Evolutionary conservation across 2,888 invertebrate species (phyloP).

Genomic region (Marronus borbonicus): DNA sequence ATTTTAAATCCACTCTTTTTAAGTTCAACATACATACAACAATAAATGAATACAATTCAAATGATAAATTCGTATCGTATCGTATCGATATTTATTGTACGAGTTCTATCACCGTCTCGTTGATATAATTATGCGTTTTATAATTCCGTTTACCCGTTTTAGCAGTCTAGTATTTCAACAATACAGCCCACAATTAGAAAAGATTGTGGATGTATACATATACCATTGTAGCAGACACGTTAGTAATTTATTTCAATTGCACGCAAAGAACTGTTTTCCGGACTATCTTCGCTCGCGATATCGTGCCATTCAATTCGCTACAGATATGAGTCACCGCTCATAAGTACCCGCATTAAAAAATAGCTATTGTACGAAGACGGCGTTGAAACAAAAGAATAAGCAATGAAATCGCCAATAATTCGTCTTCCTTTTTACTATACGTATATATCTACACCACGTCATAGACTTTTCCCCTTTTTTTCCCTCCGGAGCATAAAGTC

Average conservation of each 20-base stretch:
- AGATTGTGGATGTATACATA: neutral
- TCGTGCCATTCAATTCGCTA: neutral
- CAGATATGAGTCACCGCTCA: slow-evolving; percentile 26
- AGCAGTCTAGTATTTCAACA: neutral
- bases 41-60: too few species aligned
- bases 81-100: neutral
- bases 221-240: neutral
- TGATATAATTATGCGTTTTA: neutral
- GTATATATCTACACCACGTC: neutral
- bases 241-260: slow-evolving; percentile 14
- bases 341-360: neutral
- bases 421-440: slow-evolving; percentile 12
- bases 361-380: slow-evolving; percentile 13
- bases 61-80: too few species aligned
- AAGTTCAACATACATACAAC: too few species aligned
- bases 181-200: neutral
- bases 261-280: slow-evolving; percentile 14
- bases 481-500: neutral
- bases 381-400: slow-evolving; percentile 37
- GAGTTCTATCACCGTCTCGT: neutral
- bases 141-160: neutral
- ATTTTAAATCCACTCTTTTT: too few species aligned
- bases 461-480: slow-evolving; percentile 30
- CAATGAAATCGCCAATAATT: slow-evolving; percentile 36
- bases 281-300: slow-evolving; percentile 3